Base-by-base conservation (phyloP, 35 echinoderm and acorn worm species). In the Antedon bifida region DNA sequence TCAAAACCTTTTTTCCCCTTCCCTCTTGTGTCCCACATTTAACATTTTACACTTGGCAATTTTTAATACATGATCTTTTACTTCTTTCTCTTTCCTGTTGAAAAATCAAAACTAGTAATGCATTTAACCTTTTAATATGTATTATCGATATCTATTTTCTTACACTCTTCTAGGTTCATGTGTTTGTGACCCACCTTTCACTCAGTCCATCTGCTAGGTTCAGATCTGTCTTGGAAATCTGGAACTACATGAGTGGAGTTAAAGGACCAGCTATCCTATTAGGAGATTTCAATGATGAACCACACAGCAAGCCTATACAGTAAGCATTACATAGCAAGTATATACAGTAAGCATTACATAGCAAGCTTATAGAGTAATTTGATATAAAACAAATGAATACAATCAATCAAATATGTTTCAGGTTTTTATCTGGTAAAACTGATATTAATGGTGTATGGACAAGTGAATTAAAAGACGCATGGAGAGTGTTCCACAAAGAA, bases 241-340 rank as follows among this genome's bases (percentile, higher is more conserved):
- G 93, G 93, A 75, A 88, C 12, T 89, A 85, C 82, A 96, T 96
- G 89, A 36, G 75, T 23, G 51, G 34, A 29, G 86, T 87, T 34
- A 32, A 81, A 32, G 93, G 93, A 2, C 90, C 87, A 29, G 90
- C 87, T 74, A 32, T 96, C 0, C 82, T 96, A 26, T 75, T 96
- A 81, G 93, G 93, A 79, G 93, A 96, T 39, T 78, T 96, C 35
- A 96, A 96, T 85, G 90, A 87, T 80, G 86, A 96, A 28, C 90
- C 93, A 16, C 81, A 84, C 55, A 80, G 80, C 33, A 86, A 34
- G 30, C 30, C 83, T 29, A 89, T 91, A 39, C 91, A 81, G 93
- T 96, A 79, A 33, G 75, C 34, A 23, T 0, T 38, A 5, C 32
- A 75, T 30, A 80, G 80, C 33, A 86, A 34, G 30, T 26, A 79